Evolutionary conservation across 2,113 vertebrate genomes (phyloP), one percentile per base, ranked within the genome.

Genomic region (Stictonetta naevosa): DNA sequence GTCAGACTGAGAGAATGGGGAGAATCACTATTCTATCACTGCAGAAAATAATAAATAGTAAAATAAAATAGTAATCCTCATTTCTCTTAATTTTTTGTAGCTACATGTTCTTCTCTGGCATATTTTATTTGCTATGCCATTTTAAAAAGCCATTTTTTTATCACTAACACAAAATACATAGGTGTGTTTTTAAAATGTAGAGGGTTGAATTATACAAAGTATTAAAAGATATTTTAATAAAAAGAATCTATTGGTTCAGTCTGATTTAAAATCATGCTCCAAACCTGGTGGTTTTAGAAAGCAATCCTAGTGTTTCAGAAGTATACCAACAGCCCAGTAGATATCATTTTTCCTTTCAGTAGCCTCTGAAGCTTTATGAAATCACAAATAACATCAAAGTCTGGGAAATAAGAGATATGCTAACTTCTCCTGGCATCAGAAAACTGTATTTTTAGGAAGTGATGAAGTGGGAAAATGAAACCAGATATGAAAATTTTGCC

Each of bases 401-500:
- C 31, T 78, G 31, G 23, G 28, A 91, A 92, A 75, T 2, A 7
- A n/a, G 22, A 55, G 53, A 44, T 60, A 60, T 13, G 10, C n/a
- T 71, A 85, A 53, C 13, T 90, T 86, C 58, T 52, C 10, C 23
- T 55, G 83, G 26, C 52, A 87, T n/a, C 68, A 77, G 63, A 94
- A 96, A 92, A 85, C 9, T 87, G 11, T 6, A 26, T 29, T 14
- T 90, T 92, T 68, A 84, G 88, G 74, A 89, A 52, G 31, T 75
- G 76, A 36, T 29, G 88, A 93, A 86, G 23, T 72, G 21, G 16
- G 17, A 48, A 46, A 72, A 64, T 74, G 46, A 94, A 93, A 88
- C 6, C 8, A 52, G 58, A 85, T 50, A 58, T 80, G 42, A 55
- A 33, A 50, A 25, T 50, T 50, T 50, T 50, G 25, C 29, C 94